Evolutionary conservation across 2,113 vertebrate species (phyloP).

Genomic region (Platysternon megacephalum): DNA sequence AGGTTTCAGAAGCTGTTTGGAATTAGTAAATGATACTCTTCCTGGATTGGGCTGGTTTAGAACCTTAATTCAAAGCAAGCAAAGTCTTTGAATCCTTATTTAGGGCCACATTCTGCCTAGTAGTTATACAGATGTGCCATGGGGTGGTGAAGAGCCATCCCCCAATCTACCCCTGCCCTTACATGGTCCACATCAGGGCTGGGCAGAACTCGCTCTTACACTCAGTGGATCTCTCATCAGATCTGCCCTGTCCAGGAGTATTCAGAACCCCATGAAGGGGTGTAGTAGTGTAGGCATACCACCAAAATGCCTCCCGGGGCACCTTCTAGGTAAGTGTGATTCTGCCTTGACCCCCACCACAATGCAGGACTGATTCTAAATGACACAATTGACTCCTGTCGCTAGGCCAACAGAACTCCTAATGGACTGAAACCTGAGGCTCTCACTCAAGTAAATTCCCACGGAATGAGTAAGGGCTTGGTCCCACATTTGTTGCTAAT

Average conservation of each 20-base stretch:
- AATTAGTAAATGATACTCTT: background rate
- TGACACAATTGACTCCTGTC: background rate
- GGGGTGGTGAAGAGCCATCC: background rate
- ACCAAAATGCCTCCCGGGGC: background rate
- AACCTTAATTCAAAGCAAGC: background rate
- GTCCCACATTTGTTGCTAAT: background rate
- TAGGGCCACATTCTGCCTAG: background rate
- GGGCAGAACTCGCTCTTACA: background rate
- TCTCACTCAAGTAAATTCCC: background rate
- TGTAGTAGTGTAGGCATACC: background rate
- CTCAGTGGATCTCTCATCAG: background rate
- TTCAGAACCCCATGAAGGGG: background rate
- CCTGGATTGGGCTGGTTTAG: background rate
- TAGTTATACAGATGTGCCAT: background rate
- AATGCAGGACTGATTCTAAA: background rate
- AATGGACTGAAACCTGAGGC: background rate
- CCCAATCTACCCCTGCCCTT: background rate
- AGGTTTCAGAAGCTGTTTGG: background rate
- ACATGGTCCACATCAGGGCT: background rate
- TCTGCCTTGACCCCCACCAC: background rate
- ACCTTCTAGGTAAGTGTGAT: background rate
- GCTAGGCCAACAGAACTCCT: background rate
- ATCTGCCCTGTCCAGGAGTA: too few relatives aligned
- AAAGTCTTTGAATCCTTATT: background rate
- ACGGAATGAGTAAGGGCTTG: background rate